Base-by-base conservation (phyloP, 2,797 vertebrate species). In the Dendrocincla tyrannina region DNA sequence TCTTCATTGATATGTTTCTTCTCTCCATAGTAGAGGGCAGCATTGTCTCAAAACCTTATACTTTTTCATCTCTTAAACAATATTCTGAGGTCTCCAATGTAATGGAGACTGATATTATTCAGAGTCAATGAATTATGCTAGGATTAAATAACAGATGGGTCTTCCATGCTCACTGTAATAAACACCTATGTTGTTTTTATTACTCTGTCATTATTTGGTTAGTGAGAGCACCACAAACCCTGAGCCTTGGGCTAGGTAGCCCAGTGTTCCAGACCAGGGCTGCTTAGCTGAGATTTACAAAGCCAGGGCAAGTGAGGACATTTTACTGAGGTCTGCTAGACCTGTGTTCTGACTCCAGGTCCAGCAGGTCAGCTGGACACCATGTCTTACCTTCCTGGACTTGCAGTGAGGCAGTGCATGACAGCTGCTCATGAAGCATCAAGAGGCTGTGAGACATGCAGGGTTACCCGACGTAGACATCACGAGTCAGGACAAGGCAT, bases 241-340 rank as follows among this genome's bases (percentile, higher is more conserved):
- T 47, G n/a, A 52, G 41, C 13, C 28, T 66, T 41, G 41, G 39
- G 8, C 28, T 68, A 52, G 32, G 22, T 50, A 80, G 14, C 19
- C 23, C 13, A 17, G 14, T n/a, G 33, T 30, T 78, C 24, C 33
- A 67, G 32, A 28, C 7, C 14, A 24, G 41, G 33, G 30, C 33
- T 69, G 30, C 56, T 81, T 56, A 37, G 41, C 41, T 37, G 56
- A 85, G n/a, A 27, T 77, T 55, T 69, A 30, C 0, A 0, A 66
- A 79, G 56, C 39, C 46, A 0, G 0, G 10, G 22, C n/a, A 23
- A 13, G 5, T 30, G 9, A 64, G 8, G 4, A 9, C n/a, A 7
- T 50, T 56, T 58, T 49, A 46, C 23, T 50, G 79, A 68, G 50
- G 17, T 44, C 39, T 77, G 55, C 46, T 37, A 28, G 33, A 63